Base-by-base conservation (phyloP, 2,113 vertebrate species). In the Naja naja region DNA sequence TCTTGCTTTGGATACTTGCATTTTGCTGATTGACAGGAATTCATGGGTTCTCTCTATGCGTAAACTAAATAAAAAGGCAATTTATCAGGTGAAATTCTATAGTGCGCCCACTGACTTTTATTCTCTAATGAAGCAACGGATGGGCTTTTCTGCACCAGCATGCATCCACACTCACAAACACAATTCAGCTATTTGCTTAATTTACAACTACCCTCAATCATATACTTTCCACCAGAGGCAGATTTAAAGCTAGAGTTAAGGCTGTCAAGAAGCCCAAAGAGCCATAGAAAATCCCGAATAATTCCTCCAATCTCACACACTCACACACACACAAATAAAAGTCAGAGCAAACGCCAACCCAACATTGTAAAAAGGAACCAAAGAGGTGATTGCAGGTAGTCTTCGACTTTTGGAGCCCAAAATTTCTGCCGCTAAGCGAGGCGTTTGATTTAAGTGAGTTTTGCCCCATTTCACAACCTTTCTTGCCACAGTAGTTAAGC, bases 11-110 rank as follows among this genome's bases (percentile, higher is more conserved):
- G 55, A 30, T 49, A 87, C 87, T 5, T 60, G 81, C 27, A 60
- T 87, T 64, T 47, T 87, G 22, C 45, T 53, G 39, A 88, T 3
- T 64, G 91, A 91, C 39, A 39, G 90, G 43, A 53, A 87, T 30
- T 9, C 18, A 8, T 81, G 34, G 43, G 18, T 43, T 43, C 52
- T 39, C 43, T 47, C 14, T 85, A 18, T 54, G 30, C 25, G 30
- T 60, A 39, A 91, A 22, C 4, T 25, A 20, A 87, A 87, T 87
- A 55, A 52, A 52, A 55, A 60, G 43, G 43, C 8, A 34, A 91
- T 86, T 86, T 49, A 91, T 86, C 56, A 91, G n/a, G 90, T 45
- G 90, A 23, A 12, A 87, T 91, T 91, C n/a, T 34, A 91, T 47
- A 20, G 43, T 23, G 45, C 25, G n/a, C 20, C 25, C 27, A 86